Evolutionary conservation across 2,888 invertebrate species (phyloP).

Genomic region (Agrilus cyanescens): DNA sequence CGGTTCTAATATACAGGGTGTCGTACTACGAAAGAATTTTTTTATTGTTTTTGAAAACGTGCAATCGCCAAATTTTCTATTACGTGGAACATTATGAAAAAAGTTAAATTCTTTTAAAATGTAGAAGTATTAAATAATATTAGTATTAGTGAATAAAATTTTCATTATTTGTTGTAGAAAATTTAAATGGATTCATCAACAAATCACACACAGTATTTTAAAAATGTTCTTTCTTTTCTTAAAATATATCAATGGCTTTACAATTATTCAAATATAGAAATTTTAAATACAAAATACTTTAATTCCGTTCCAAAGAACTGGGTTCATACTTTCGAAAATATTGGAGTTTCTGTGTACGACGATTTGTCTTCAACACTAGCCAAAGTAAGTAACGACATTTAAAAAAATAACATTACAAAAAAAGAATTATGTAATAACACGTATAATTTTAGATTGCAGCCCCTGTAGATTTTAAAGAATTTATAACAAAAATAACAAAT

Average conservation of each 20-base stretch:
- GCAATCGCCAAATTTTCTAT: too few relatives aligned
- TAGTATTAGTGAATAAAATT: too few relatives aligned
- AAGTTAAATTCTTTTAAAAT: too few relatives aligned
- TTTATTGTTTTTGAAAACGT: too few relatives aligned
- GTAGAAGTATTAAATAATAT: too few relatives aligned
- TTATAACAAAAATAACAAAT: slow-evolving; percentile 26
- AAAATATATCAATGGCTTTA: slow-evolving; percentile 49
- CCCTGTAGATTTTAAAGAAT: slow-evolving; percentile 33
- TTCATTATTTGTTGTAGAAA: too few relatives aligned
- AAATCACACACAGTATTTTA: slow-evolving; percentile 38
- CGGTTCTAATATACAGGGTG: too few relatives aligned
- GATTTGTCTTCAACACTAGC: slow-evolving; percentile 5
- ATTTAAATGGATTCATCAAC: too few relatives aligned
- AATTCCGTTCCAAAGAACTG: slow-evolving; percentile 43
- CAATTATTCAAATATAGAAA: slow-evolving; percentile 51
- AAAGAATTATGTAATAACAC: too few relatives aligned
- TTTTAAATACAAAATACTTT: slow-evolving; percentile 44
- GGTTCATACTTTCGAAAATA: slow-evolving; percentile 33
- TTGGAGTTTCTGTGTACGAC: slow-evolving; percentile 13
- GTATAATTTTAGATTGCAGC: slow-evolving; percentile 28
- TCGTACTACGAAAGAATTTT: too few relatives aligned
- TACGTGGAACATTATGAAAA: too few relatives aligned
- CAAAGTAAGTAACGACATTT: slow-evolving; percentile 18
- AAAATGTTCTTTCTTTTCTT: slow-evolving; percentile 44
- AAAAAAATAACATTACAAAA: slow-evolving; percentile 3